Evolutionary conservation across 2,113 vertebrate genomes (phyloP), one percentile per base, ranked within the genome.

Genomic region (Pluvialis apricaria): DNA sequence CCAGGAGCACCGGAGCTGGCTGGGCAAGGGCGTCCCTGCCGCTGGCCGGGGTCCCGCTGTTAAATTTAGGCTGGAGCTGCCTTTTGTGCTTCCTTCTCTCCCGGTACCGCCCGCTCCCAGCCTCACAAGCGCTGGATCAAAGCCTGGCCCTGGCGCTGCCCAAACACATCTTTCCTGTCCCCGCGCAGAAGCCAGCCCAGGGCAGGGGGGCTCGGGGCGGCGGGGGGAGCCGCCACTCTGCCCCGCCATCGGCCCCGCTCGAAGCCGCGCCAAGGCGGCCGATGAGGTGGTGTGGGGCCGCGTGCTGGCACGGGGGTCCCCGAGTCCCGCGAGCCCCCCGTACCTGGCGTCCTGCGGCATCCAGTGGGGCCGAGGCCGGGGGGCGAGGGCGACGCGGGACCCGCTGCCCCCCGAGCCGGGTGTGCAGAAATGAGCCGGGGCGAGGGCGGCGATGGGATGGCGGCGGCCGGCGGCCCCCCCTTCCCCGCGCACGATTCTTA

Each of bases 401-500:
- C 38, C 3, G 21, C 78, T 58, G 85, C n/a, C 85, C 82, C 58
- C 58, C 8, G 3, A 32, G 34, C 84, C 34, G 83, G 83, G 86
- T 3, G 54, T 8, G 58, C 95, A 93, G 90, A 95, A 96, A 76
- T 86, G 90, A 94, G 70, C 90, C 7, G 49, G 84, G 94, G 65
- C 75, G 77, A 90, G 90, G 72, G 92, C 52, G 80, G 80, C 49
- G 85, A 88, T 93, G 96, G 96, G 97, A 95, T 95, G 93, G 91
- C 44, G 49, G 76, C 55, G 79, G 62, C 92, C 96, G 49, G 76
- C 52, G 82, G 62, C 92, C 97, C 93, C 93, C 91, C 96, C 94
- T 94, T 91, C 55, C 66, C 92, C 9, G 71, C 44, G 57, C 86
- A 91, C 86, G 78, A 98, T 97, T 98, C 97, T 97, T 97, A 98